Evolutionary conservation across 2,888 invertebrate genomes (phyloP).

Genomic region (Athalia cordata): DNA sequence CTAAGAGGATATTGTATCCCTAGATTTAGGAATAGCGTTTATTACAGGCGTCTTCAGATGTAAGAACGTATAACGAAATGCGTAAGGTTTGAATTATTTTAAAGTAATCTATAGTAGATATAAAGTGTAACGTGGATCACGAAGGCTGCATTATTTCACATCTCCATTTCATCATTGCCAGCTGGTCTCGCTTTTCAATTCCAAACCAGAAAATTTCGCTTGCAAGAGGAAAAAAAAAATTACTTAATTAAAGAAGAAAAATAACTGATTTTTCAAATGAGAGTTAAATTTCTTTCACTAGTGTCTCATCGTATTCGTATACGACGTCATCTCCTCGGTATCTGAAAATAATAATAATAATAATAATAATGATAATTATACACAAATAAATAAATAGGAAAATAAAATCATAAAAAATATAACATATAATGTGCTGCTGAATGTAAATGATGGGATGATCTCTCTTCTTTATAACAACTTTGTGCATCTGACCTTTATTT

Average conservation of each 20-base stretch:
- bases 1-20: background rate
- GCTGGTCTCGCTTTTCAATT: too few species aligned
- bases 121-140: too few species aligned
- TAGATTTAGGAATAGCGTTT: conserved; percentile 19
- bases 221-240: background rate
- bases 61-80: conserved; percentile 13
- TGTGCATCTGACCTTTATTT: conserved; percentile 52
- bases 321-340: too few species aligned
- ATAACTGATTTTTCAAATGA: background rate
- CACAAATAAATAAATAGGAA: background rate
- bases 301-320: background rate
- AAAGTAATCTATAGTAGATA: background rate
- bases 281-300: background rate
- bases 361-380: background rate
- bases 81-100: background rate
- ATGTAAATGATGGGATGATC: background rate
- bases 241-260: background rate
- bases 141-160: background rate
- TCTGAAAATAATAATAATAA: too few species aligned
- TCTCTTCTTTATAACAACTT: conserved; percentile 23
- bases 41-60: conserved; percentile 11
- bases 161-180: background rate
- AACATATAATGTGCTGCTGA: background rate
- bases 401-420: background rate
- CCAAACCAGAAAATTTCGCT: background rate